Conservation (phyloP, 2,113 vertebrate genomes). For the Mus spicilegus region DNA sequence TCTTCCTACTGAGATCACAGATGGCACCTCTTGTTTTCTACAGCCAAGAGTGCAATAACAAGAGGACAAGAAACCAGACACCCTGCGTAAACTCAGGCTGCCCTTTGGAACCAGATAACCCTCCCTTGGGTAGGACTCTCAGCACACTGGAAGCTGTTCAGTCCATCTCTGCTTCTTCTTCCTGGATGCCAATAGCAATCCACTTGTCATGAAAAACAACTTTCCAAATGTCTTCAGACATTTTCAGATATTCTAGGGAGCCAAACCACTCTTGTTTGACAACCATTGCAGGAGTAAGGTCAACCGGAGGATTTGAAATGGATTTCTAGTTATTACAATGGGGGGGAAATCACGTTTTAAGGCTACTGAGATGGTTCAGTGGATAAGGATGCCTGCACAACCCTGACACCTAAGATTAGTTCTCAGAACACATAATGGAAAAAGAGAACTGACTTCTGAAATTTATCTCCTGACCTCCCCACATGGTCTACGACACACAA, state of each 20-base stretch:
- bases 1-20: constrained; percentile 11
- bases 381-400: neutral
- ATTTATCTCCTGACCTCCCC: neutral
- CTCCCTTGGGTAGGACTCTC: neutral
- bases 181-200: neutral
- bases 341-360: neutral
- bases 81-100: neutral
- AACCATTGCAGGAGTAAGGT: neutral
- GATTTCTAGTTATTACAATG: constrained; percentile 11
- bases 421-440: neutral
- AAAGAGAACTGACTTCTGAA: neutral
- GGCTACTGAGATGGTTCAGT: neutral
- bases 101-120: neutral
- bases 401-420: neutral
- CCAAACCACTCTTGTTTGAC: neutral
- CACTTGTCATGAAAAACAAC: neutral
- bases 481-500: neutral
- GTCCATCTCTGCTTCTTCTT: neutral
- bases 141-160: neutral
- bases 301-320: neutral
- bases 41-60: neutral
- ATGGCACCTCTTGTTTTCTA: neutral
- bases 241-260: neutral
- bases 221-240: neutral
- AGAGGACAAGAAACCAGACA: neutral